A percentile compares a stretch with the other conserved stretches of the same genome.
Conservation (phyloP, 2,888 invertebrate species). For the Aspidiotus rigidus region DNA sequence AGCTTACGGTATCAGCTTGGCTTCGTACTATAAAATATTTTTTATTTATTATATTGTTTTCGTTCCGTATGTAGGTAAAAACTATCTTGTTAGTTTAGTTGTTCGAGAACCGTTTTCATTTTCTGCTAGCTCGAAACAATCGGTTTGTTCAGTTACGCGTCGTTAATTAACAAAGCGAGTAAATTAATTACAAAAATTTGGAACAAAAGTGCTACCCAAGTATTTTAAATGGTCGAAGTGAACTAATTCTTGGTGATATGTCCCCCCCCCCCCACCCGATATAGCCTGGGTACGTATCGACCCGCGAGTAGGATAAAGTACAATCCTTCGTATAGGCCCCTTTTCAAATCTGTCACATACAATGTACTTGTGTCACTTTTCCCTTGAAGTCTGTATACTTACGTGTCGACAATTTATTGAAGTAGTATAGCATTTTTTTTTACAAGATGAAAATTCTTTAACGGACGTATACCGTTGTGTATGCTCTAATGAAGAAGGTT, state of each 20-base stretch:
- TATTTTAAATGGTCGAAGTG: no score
- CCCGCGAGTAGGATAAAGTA: no score
- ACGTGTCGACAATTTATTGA: no score
- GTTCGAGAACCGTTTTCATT: background rate
- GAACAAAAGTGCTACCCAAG: no score
- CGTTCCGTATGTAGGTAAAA: background rate
- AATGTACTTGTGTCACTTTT: no score
- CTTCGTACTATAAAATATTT: background rate
- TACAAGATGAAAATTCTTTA: conserved; percentile 15
- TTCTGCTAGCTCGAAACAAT: background rate
- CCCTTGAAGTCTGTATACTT: no score
- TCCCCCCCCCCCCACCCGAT: no score
- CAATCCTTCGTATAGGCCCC: no score
- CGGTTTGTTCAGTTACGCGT: conserved; percentile 7
- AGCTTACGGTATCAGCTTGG: background rate
- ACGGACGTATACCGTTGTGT: background rate
- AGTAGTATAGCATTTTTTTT: background rate
- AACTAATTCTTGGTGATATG: no score
- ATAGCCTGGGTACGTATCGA: no score
- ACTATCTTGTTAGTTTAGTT: conserved; percentile 9
- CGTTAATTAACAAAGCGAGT: background rate
- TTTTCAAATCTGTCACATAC: no score
- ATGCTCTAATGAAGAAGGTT: conserved; percentile 3
- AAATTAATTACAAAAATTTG: no score
- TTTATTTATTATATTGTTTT: conserved; percentile 1